Conservation (phyloP, 2,113 vertebrate genomes). For the Tringa solitaria region DNA sequence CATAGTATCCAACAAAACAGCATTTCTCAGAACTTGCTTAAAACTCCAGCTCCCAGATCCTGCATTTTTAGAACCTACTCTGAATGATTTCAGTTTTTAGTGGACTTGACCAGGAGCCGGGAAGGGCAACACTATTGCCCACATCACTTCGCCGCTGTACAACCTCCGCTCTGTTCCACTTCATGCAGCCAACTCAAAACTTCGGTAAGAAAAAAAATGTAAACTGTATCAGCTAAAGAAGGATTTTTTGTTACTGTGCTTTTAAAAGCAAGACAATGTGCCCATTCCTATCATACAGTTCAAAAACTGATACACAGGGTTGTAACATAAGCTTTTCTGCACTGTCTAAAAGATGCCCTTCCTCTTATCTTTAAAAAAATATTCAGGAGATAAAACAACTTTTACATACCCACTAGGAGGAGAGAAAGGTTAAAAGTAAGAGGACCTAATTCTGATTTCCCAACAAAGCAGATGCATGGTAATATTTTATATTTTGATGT, state of each 20-base stretch:
- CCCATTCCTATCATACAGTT: neutral
- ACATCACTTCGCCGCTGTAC: neutral
- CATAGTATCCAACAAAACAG: neutral
- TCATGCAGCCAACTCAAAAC: neutral
- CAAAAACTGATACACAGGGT: neutral
- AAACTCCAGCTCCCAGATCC: neutral
- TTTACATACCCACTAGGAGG: neutral
- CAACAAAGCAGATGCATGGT: neutral
- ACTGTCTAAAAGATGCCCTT: neutral
- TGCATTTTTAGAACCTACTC: neutral
- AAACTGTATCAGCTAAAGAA: neutral
- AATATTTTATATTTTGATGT: neutral
- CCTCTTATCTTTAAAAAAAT: neutral
- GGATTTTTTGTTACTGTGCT: neutral
- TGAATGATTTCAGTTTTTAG: neutral
- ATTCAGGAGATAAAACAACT: neutral
- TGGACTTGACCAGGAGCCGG: neutral
- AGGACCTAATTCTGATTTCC: neutral
- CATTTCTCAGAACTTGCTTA: neutral
- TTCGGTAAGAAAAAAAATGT: neutral
- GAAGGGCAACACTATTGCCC: neutral
- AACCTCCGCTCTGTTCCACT: neutral
- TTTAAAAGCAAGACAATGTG: neutral
- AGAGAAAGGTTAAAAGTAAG: neutral
- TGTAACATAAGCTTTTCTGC: neutral